Conservation (phyloP, 92 coral and sea anemone species). For the Micromussa lordhowensis region DNA sequence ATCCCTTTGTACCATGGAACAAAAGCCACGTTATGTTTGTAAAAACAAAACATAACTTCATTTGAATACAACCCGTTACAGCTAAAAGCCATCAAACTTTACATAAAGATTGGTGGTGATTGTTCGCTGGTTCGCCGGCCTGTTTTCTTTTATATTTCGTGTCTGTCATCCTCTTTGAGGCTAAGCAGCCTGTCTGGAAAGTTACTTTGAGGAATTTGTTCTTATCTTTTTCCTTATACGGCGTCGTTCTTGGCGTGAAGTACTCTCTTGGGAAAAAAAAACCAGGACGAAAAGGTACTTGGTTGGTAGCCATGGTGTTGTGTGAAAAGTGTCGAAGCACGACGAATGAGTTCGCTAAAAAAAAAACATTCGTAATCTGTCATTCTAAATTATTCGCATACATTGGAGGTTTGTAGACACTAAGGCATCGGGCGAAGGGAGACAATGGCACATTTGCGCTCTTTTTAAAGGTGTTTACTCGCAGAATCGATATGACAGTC, state of each 20-base stretch:
- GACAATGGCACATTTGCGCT: constrained; percentile 1
- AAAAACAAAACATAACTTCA: constrained; percentile 19
- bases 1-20: not conserved
- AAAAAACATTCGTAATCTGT: not conserved
- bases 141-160: not conserved
- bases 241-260: not conserved
- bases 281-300: not conserved
- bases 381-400: not conserved
- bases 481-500: constrained; percentile 4
- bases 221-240: not conserved
- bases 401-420: constrained; percentile 15
- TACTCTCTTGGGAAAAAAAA: constrained; percentile 22
- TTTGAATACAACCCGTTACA: constrained; percentile 17
- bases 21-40: constrained; percentile 19
- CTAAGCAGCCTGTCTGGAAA: not conserved
- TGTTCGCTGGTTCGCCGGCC: not conserved
- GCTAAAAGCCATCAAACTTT: constrained; percentile 6
- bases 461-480: constrained; percentile 4
- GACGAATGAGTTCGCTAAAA: constrained; percentile 5
- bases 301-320: constrained; percentile 41
- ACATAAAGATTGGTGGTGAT: not conserved
- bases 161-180: not conserved
- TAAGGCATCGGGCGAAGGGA: not conserved
- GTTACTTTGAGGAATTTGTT: not conserved
- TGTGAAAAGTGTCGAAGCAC: constrained; percentile 15